Conservation (phyloP, 2,113 vertebrate genomes). For the Gallinago media region DNA sequence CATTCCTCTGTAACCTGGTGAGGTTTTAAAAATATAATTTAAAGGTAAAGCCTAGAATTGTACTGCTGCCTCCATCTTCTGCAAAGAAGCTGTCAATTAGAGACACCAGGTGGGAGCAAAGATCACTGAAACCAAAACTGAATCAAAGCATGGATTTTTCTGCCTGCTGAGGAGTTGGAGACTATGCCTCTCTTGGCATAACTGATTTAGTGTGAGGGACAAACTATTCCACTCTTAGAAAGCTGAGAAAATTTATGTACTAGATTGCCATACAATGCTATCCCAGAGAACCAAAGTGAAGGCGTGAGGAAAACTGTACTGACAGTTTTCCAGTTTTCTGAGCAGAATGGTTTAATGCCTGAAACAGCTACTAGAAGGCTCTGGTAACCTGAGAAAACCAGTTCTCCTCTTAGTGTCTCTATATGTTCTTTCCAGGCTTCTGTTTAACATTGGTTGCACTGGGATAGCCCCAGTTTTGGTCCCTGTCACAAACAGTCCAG, state of each 20-base stretch:
- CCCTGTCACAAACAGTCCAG: background rate
- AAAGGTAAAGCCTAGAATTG: background rate
- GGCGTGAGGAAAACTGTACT: background rate
- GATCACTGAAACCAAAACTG: constrained; percentile 21
- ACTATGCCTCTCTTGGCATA: background rate
- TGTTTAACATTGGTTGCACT: background rate
- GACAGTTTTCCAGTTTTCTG: background rate
- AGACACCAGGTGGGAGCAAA: constrained; percentile 27
- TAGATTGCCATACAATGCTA: background rate
- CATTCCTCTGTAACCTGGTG: background rate
- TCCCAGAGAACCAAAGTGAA: background rate
- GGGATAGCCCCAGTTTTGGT: background rate
- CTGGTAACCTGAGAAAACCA: background rate
- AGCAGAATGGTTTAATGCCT: background rate
- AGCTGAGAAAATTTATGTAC: background rate
- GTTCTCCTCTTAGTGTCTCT: background rate
- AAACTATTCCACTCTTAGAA: background rate
- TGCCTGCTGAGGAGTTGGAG: background rate
- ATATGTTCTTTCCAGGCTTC: background rate
- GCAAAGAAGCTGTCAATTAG: constrained; percentile 37
- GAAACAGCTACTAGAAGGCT: background rate
- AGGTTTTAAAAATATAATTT: constrained; percentile 35
- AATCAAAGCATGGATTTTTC: background rate
- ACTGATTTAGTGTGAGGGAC: background rate
- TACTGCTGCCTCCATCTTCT: background rate